These are phyloP conservation scores for Oncorhynchus tshawytscha DNA, from an alignment of 2,113 vertebrate species.

Conservation along the genomic window DNA sequence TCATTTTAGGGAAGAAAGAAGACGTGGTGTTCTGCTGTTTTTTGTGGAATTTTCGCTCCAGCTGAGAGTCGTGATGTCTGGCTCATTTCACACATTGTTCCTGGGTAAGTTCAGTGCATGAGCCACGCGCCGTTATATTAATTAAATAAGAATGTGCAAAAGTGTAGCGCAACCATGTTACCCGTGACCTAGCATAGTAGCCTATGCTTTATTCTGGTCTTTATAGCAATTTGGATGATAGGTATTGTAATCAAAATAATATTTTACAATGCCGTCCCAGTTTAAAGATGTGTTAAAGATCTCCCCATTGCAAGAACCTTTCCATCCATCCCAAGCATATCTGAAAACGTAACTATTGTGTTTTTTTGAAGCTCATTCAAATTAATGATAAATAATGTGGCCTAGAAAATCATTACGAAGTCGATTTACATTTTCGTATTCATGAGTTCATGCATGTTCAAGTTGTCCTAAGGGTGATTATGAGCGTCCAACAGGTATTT, in stretches of 20 bases:
- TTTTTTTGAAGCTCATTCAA: not conserved
- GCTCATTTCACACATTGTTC: slow-evolving; percentile 20
- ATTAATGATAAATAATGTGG: not conserved
- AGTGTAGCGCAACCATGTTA: not conserved
- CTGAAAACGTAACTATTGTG: not conserved
- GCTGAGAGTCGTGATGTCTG: slow-evolving; percentile 46
- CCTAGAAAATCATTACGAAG: not conserved
- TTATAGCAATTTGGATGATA: not conserved
- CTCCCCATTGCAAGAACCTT: not conserved
- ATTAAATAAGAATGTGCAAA: not conserved
- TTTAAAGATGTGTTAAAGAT: not conserved
- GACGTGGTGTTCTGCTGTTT: slow-evolving; percentile 12
- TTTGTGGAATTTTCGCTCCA: slow-evolving; percentile 33
- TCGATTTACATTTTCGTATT: not conserved
- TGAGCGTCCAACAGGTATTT: not conserved
- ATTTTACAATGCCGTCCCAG: too few species aligned
- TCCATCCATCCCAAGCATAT: not conserved
- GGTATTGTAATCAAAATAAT: not conserved
- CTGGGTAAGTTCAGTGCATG: slow-evolving; percentile 54
- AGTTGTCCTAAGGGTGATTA: not conserved
- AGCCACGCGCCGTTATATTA: not conserved
- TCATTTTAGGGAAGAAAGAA: slow-evolving; percentile 14
- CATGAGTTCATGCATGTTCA: not conserved
- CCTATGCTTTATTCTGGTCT: not conserved
- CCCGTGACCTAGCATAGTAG: not conserved